Base-by-base conservation (phyloP, 2,797 vertebrate species). In the Danio tinwini region DNA sequence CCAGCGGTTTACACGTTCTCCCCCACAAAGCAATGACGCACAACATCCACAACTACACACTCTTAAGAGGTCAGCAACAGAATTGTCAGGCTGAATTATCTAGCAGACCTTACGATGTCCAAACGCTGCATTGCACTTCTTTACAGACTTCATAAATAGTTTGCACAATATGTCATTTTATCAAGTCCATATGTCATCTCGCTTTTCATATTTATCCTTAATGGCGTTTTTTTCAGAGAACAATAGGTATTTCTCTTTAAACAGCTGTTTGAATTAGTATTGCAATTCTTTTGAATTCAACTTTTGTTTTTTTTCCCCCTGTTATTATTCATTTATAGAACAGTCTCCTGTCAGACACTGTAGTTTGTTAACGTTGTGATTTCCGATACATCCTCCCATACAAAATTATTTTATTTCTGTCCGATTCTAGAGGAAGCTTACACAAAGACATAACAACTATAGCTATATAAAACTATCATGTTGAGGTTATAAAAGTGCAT, bases 291-390 rank as follows among this genome's bases (percentile, higher is more conserved):
- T 87, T n/a, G 85, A 90, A 91, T 88, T 89, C 85, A 85, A 86
- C 85, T 83, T 85, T 76, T 92, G 90, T 29, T 93, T 93, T 93
- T 93, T 90, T 92, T 93, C 92, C n/a, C n/a, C n/a, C 92, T 92
- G 90, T 92, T 91, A 93, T 94, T 93, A 92, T 93, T 92, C 89
- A 88, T 91, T 91, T 91, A 91, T 89, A 91, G 90, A 89, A 86
- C 88, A 90, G 90, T 91, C 91, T 94, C 91, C 90, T 92, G 92
- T 85, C 88, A 81, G 79, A 88, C 88, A 88, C 84, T 82, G 80
- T 21, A 72, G 64, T 90, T 85, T 90, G 91, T 91, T 90, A 90
- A 90, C 89, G 87, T 63, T 84, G 78, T 88, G 49, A 86, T 90
- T 93, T 93, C 93, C 92, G 82, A 87, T 88, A 92, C 92, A 93